phyloP scores from a whole-genome alignment of 2,797 vertebrate species.

The Varecia variegata region DNA sequence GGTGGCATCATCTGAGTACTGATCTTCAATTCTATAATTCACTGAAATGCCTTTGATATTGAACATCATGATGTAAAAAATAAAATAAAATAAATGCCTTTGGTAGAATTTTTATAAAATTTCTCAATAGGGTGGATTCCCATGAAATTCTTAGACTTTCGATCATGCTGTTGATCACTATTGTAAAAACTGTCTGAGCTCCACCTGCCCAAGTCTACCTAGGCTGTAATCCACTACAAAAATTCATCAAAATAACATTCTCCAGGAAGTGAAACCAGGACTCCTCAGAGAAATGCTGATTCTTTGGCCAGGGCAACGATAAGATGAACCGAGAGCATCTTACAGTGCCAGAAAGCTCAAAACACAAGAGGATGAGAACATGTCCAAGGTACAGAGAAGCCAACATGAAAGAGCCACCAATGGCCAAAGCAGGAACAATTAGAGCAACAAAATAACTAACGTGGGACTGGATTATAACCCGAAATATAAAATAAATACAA shows the following conservation, averaged over 20 bases:
- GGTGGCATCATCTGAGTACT: neutral
- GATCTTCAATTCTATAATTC: conserved; percentile 28
- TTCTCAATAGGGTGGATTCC: neutral
- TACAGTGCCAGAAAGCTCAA: neutral
- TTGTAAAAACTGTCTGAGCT: neutral
- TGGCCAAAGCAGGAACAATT: neutral
- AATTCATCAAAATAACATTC: neutral
- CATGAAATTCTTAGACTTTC: conserved; percentile 48
- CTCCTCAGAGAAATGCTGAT: neutral
- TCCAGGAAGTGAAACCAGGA: neutral
- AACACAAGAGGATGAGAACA: neutral
- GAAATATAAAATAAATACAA: neutral
- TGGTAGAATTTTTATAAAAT: conserved; percentile 10
- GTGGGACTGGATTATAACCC: neutral
- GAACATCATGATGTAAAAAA: neutral
- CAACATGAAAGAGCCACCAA: neutral
- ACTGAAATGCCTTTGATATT: neutral
- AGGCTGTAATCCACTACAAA: neutral
- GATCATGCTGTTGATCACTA: neutral
- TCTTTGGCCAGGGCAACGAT: neutral
- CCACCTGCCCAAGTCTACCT: neutral
- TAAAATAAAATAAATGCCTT: neutral
- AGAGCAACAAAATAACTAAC: neutral
- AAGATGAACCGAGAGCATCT: neutral
- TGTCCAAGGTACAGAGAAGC: neutral